phyloP scores from a whole-genome alignment of 2,888 invertebrate species.

The Dinocampus coccinellae region DNA sequence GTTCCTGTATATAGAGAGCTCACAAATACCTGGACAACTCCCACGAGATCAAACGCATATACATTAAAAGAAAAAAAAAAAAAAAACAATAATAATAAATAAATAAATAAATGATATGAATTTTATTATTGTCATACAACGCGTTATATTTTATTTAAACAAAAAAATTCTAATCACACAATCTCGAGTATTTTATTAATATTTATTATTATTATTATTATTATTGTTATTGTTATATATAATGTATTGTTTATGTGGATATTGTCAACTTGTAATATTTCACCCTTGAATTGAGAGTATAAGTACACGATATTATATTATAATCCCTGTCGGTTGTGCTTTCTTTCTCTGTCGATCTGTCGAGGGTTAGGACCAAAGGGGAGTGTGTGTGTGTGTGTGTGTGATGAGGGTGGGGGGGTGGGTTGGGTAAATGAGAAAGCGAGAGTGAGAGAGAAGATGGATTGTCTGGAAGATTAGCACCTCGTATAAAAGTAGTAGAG shows the following conservation, averaged over 20 bases:
- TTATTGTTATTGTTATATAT: too few species aligned
- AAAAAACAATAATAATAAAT: not conserved
- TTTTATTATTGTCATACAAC: too few species aligned
- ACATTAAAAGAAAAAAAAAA: not conserved
- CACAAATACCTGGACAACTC: slow-evolving; percentile 33
- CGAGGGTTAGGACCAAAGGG: too few species aligned
- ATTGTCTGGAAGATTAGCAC: slow-evolving; percentile 69
- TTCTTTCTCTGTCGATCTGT: slow-evolving; percentile 14
- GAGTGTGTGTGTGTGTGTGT: too few species aligned
- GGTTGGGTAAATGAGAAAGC: too few species aligned
- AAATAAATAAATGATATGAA: not conserved
- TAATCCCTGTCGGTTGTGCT: slow-evolving; percentile 54
- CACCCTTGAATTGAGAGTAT: not conserved
- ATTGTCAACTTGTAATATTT: not conserved
- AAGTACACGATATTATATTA: slow-evolving; percentile 61
- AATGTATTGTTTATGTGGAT: not conserved
- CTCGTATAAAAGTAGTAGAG: slow-evolving; percentile 68
- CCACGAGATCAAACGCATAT: slow-evolving; percentile 12
- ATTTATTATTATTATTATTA: too few species aligned
- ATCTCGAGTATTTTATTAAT: too few species aligned
- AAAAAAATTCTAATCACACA: too few species aligned
- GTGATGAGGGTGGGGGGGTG: too few species aligned
- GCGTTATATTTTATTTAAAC: too few species aligned
- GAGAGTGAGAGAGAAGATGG: slow-evolving; percentile 26
- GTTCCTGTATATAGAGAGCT: slow-evolving; percentile 54